A percentile compares a stretch with the other conserved stretches of the same genome.
Conservation (phyloP, 2,113 vertebrate genomes). For the Nibea albiflora region DNA sequence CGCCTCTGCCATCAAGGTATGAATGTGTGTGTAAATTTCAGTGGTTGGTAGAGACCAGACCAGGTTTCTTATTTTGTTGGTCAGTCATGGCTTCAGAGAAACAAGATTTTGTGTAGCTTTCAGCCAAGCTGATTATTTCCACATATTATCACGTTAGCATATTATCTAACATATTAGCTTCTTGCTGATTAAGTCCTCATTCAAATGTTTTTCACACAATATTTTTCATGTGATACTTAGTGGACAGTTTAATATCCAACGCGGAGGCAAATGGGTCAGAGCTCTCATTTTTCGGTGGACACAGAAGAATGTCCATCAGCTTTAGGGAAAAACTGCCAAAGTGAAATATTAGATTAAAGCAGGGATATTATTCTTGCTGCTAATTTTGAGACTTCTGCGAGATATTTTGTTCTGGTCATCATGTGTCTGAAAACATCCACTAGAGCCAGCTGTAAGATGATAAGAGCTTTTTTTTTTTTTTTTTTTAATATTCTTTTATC, state of each 20-base stretch:
- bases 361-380: neutral
- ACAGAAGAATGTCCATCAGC: constrained; percentile 18
- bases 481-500: neutral
- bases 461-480: constrained; percentile 27
- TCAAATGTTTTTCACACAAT: constrained; percentile 56
- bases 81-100: no score
- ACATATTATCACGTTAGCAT: neutral
- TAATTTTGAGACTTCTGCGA: constrained; percentile 15
- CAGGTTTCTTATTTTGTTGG: no score
- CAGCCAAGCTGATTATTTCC: constrained; percentile 31
- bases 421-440: constrained; percentile 23
- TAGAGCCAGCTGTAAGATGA: constrained; percentile 42
- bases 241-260: constrained; percentile 50
- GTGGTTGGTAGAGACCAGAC: no score
- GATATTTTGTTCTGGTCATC: constrained; percentile 29
- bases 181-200: constrained; percentile 26
- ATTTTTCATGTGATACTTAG: constrained; percentile 43
- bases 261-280: constrained; percentile 55
- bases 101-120: no score
- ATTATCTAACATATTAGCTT: constrained; percentile 11
- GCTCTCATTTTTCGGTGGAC: constrained; percentile 38
- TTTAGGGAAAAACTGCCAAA: constrained; percentile 42
- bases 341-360: constrained; percentile 32
- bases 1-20: no score
- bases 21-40: no score